Evolutionary conservation across 2,797 vertebrate genomes (phyloP).

Genomic region (Eremophila alpestris): DNA sequence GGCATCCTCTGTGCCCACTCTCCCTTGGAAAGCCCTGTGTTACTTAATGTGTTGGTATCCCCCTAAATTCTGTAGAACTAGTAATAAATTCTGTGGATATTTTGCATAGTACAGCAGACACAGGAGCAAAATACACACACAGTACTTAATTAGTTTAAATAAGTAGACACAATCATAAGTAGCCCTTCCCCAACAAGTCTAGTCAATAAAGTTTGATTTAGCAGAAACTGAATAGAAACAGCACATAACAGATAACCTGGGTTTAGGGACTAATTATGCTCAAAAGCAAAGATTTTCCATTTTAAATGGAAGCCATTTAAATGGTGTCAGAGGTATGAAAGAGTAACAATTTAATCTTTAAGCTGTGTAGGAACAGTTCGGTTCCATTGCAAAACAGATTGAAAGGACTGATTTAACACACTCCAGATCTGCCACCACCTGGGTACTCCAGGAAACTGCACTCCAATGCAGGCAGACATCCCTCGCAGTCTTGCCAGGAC

Average conservation of each 20-base stretch:
- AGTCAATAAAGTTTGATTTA: background rate
- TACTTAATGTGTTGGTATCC: background rate
- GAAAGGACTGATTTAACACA: background rate
- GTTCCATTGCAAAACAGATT: background rate
- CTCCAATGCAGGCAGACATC: background rate
- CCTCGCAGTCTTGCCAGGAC: background rate
- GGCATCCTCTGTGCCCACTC: background rate
- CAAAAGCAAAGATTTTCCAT: background rate
- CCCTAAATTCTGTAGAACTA: background rate
- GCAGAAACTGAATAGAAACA: background rate
- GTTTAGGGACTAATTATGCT: background rate
- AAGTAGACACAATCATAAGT: background rate
- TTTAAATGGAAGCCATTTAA: background rate
- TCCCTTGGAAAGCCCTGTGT: background rate
- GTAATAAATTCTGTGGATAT: background rate
- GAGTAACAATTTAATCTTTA: background rate
- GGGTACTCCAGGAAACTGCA: background rate
- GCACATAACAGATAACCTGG: background rate
- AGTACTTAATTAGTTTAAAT: background rate
- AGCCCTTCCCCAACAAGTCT: background rate
- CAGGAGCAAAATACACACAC: background rate
- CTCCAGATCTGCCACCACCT: background rate
- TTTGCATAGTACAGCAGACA: background rate
- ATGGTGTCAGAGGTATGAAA: background rate
- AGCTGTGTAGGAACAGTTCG: rapidly evolving